These are phyloP conservation scores for Karalla daura DNA, from an alignment of 2,797 vertebrate genomes.

Conservation along the genomic window DNA sequence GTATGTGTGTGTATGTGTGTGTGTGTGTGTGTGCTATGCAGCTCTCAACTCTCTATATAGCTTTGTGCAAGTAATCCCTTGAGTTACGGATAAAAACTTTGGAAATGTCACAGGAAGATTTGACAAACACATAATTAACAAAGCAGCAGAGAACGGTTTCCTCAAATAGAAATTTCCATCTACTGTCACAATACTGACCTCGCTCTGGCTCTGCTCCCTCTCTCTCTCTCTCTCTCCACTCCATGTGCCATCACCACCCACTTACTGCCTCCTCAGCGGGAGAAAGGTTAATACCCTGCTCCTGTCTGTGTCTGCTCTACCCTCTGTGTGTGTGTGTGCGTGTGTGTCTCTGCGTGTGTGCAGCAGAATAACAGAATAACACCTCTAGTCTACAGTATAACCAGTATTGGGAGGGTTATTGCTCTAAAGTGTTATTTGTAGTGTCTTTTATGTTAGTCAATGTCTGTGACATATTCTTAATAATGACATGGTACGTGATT, in stretches of 20 bases:
- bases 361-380: conserved; percentile 9
- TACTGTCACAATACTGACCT: conserved; percentile 57
- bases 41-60: neutral
- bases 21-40: neutral
- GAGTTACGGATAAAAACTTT: conserved; percentile 35
- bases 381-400: conserved; percentile 26
- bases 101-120: conserved; percentile 47
- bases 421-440: too few relatives aligned
- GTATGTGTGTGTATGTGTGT: neutral
- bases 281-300: conserved; percentile 81
- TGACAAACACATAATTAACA: conserved; percentile 60
- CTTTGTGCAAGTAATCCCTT: conserved; percentile 16
- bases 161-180: conserved; percentile 66
- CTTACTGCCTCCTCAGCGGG: conserved; percentile 81
- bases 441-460: too few relatives aligned
- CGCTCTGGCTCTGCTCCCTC: conserved; percentile 52
- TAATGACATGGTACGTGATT: too few relatives aligned
- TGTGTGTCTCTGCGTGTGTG: conserved; percentile 24
- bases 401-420: too few relatives aligned
- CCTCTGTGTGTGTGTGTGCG: conserved; percentile 33
- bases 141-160: conserved; percentile 55
- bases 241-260: conserved; percentile 75
- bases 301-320: conserved; percentile 63
- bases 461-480: too few relatives aligned
- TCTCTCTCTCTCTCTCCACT: conserved; percentile 58